phyloP scores from a whole-genome alignment of 2,113 vertebrate species.

The Connochaetes taurinus region DNA sequence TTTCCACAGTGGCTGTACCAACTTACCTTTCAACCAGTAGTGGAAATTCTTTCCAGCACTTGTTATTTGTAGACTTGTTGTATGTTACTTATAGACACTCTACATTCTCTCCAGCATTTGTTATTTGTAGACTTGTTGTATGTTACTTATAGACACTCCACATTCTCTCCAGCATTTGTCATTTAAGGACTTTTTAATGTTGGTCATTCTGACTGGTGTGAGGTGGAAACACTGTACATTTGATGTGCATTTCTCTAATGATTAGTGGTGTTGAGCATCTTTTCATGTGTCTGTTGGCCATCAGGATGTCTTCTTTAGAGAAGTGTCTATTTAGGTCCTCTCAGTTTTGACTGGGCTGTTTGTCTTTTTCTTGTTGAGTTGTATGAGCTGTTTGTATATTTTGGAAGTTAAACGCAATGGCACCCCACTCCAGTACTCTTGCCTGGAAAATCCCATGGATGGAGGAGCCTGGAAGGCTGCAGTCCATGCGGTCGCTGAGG shows the following conservation, averaged over 20 bases:
- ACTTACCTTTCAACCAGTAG: background rate
- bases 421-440: too few relatives aligned
- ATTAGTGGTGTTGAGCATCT: background rate
- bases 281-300: background rate
- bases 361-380: too few relatives aligned
- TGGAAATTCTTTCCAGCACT: background rate
- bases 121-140: background rate
- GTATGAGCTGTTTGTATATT: too few relatives aligned
- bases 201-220: background rate
- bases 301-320: background rate
- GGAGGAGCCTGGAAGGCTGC: too few relatives aligned
- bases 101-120: background rate
- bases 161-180: background rate
- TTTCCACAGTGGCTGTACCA: background rate
- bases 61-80: background rate
- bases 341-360: too few relatives aligned
- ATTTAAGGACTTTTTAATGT: background rate
- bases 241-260: background rate
- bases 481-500: too few relatives aligned
- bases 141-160: background rate
- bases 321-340: too few relatives aligned
- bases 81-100: background rate
- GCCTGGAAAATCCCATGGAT: too few relatives aligned
- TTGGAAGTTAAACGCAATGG: too few relatives aligned
- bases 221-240: background rate